Percentiles rank a stretch among this genome's conserved stretches.
These are phyloP conservation scores for Pogonocichla stellata DNA, from an alignment of 2,113 vertebrate species.

Conservation along the genomic window DNA sequence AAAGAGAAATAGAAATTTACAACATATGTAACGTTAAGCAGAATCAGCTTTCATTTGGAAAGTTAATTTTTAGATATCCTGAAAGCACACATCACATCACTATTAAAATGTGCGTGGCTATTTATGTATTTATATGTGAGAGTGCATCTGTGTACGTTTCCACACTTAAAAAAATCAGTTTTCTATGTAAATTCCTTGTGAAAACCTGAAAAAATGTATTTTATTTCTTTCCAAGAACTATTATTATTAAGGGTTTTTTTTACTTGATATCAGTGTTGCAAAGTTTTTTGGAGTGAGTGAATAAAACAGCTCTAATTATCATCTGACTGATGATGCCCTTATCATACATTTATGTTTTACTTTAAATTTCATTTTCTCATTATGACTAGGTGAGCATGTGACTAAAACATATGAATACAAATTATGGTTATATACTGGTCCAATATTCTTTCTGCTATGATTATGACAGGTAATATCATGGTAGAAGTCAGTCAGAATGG, in stretches of 20 bases:
- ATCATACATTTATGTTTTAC: background rate
- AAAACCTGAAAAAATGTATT: background rate
- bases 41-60: conserved; percentile 13
- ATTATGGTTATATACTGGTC: background rate
- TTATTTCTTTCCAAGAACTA: background rate
- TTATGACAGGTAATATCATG: background rate
- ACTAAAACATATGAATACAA: background rate
- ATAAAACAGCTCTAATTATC: background rate
- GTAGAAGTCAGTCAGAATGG: background rate
- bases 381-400: background rate
- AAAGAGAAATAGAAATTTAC: conserved; percentile 22
- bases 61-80: background rate
- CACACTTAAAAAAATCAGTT: background rate
- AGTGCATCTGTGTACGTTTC: background rate
- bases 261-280: background rate
- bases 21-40: conserved; percentile 21
- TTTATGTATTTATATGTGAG: background rate
- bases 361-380: background rate
- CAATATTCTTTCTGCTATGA: background rate
- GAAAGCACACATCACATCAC: background rate
- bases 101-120: background rate
- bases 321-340: background rate
- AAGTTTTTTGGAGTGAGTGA: background rate
- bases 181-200: background rate
- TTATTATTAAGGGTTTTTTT: accelerated